Base-by-base conservation (phyloP, 1,140 invertebrate species). In the Megalonaias nervosa region DNA sequence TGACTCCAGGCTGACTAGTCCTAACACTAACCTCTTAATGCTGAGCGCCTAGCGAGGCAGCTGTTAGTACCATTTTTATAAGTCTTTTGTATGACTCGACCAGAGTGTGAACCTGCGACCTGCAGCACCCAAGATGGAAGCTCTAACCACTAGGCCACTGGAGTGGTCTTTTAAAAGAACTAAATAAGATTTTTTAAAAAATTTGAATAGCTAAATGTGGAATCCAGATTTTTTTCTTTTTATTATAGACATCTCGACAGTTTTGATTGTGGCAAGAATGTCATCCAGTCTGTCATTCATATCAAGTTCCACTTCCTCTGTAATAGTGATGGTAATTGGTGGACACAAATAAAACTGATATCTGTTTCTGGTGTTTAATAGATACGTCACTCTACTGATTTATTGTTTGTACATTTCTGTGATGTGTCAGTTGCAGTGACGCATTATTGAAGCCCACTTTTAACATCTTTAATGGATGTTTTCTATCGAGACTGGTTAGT, bases 401-500 rank as follows among this genome's bases (percentile, higher is more conserved):
- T 65, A 65, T 23, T 64, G 62, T 21, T 19, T 64, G 19, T 21
- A 64, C 26, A 26, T 65, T 65, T 26, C 16, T 65, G 62, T 65
- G 62, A 65, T 15, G 5, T 65, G 62, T 65, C 31, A 65, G 62
- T 26, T 65, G 62, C 31, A 65, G 21, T n/a, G 16, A 9, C 21
- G 31, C 62, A 48, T 67, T 67, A 16, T 1, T 48, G 31, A 1
- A 17, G 16, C 5, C 26, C 65, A 31, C 31, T 48, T 5, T 15
- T 26, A 26, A 26, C 15, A 38, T 48, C 12, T 6, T 31, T 67
- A 2, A 67, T 48, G 14, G 65, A 31, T n/a, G 65, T 67, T 67
- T 67, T 67, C 26, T 26, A 48, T 13, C 65, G 26, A 31, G 65
- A 67, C 2, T 67, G 65, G 55, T 67, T 67, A 16, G 65, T 67